These are phyloP conservation scores for Calidris pygmaea DNA, from an alignment of 2,113 vertebrate genomes.

Conservation along the genomic window DNA sequence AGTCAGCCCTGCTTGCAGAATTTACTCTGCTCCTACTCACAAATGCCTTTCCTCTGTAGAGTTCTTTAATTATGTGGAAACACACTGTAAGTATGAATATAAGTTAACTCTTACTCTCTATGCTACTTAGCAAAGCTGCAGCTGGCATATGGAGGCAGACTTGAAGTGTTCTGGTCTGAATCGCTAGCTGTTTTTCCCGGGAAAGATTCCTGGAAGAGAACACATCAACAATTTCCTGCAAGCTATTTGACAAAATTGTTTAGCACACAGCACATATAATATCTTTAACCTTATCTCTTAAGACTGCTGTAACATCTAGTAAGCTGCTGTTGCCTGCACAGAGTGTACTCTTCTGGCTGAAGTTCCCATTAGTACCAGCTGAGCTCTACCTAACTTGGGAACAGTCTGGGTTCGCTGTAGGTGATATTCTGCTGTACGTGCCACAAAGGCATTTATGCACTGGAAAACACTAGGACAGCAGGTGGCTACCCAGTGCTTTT, in stretches of 20 bases:
- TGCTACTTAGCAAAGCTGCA: background rate
- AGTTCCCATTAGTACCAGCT: background rate
- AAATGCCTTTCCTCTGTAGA: background rate
- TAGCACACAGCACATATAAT: background rate
- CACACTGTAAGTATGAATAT: background rate
- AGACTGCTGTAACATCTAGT: background rate
- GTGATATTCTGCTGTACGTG: background rate
- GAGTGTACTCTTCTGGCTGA: background rate
- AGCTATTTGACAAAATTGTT: constrained; percentile 15
- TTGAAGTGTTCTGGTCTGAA: background rate
- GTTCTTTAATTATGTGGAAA: background rate
- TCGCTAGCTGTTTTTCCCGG: background rate
- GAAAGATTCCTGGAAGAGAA: constrained; percentile 41
- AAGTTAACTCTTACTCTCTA: background rate
- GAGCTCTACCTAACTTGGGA: background rate
- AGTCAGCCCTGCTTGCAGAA: background rate
- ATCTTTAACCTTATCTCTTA: constrained; percentile 33
- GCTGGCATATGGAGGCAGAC: background rate
- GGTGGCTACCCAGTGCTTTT: background rate
- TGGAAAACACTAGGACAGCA: background rate
- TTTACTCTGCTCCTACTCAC: background rate
- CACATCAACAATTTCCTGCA: constrained; percentile 24
- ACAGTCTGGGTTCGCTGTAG: background rate
- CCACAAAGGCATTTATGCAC: background rate
- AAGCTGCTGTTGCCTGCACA: background rate